These are phyloP conservation scores for Hippotragus niger DNA, from an alignment of 2,113 vertebrate genomes.

Conservation along the genomic window DNA sequence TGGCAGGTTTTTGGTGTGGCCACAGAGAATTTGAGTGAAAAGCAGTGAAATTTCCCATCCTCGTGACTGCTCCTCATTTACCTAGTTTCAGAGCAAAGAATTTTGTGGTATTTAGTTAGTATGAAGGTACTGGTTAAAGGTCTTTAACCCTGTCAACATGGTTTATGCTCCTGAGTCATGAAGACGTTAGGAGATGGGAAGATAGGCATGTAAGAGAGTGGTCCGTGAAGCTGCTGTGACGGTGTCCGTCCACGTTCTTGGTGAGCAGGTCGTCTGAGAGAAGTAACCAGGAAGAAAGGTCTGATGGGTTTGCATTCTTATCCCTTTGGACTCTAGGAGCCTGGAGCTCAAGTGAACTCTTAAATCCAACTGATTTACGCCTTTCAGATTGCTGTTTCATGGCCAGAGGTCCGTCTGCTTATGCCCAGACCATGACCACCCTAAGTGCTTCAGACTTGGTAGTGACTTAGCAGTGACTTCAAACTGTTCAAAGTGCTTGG, in stretches of 20 bases:
- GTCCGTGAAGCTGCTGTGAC: neutral
- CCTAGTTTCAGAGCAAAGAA: neutral
- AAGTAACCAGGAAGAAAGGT: neutral
- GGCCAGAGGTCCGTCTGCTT: neutral
- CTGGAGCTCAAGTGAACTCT: neutral
- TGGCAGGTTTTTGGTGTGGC: neutral
- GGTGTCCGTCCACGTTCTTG: neutral
- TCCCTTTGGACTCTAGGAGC: neutral
- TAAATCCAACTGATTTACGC: neutral
- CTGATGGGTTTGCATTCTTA: neutral
- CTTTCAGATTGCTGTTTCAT: neutral
- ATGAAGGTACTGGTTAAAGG: neutral
- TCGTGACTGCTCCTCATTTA: neutral
- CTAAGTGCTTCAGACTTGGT: neutral
- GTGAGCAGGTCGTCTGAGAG: neutral
- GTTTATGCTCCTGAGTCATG: neutral
- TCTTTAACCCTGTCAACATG: neutral
- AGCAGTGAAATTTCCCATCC: neutral
- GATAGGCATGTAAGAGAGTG: neutral
- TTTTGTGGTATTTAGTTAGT: conserved; percentile 3
- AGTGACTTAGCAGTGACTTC: neutral
- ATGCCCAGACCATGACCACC: neutral
- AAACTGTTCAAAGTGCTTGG: neutral
- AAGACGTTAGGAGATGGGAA: neutral
- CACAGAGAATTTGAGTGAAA: conserved; percentile 7